A percentile compares a stretch with the other conserved stretches of the same genome.
phyloP scores from a whole-genome alignment of 2,113 vertebrate genomes.

The Ctenomys sociabilis region DNA sequence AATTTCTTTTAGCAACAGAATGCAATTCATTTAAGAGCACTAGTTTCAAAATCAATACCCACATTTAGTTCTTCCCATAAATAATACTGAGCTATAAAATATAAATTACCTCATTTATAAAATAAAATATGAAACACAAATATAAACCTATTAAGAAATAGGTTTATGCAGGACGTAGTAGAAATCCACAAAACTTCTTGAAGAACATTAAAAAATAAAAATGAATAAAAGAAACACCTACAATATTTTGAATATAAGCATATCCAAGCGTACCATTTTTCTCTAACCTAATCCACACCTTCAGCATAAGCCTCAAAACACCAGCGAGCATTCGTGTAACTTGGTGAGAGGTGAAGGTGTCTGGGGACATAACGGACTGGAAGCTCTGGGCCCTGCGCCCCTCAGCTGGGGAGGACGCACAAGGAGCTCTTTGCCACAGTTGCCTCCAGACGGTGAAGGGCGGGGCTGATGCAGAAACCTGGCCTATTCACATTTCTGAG shows the following conservation, averaged over 20 bases:
- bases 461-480: background rate
- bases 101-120: slow-evolving; percentile 3
- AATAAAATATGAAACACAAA: background rate
- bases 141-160: slow-evolving; percentile 22
- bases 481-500: background rate
- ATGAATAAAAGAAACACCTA: background rate
- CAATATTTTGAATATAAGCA: background rate
- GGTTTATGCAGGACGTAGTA: background rate
- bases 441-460: background rate
- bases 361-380: background rate
- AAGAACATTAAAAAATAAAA: slow-evolving; percentile 43
- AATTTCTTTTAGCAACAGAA: background rate
- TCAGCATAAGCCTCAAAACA: background rate
- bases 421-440: background rate
- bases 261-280: background rate
- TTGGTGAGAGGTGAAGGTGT: background rate
- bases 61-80: slow-evolving; percentile 18
- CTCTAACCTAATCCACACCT: background rate
- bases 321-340: background rate
- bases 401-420: background rate
- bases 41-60: slow-evolving; percentile 48
- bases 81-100: slow-evolving; percentile 19
- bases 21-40: background rate
- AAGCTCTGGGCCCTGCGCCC: background rate
- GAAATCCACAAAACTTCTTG: background rate